Evolutionary conservation across 2,797 vertebrate genomes (phyloP), one percentile per base, ranked within the genome.

Genomic region (Xerus rutilus): DNA sequence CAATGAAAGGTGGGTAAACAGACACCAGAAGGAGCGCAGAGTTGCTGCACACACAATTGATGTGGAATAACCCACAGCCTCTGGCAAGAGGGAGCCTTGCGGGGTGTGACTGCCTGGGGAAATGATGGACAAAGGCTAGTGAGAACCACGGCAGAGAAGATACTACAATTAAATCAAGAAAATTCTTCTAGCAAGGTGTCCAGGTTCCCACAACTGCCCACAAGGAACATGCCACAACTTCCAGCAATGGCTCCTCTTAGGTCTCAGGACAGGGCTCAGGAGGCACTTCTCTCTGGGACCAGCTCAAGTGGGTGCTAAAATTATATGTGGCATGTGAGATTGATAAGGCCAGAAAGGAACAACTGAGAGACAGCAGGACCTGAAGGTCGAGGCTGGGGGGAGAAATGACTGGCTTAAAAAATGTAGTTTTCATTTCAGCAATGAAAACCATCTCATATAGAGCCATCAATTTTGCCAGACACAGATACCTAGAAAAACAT

Each of bases 401-500:
- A 65, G 78, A 83, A 67, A 84, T 3, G 18, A 79, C 1, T 20
- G 70, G 3, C 76, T 85, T 77, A 25, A 65, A 65, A 91, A 95
- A 86, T 15, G 15, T 70, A 47, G 73, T 3, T 89, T 92, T 77
- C 47, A 2, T 47, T 74, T 73, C 30, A 93, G 64, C 47, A 62
- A 4, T 52, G 23, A 93, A 87, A 92, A 85, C 52, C 39, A 64
- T 35, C 52, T 93, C 45, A 30, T 18, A 39, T 20, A 13, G 0
- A 64, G 82, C 39, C 35, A 83, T 57, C 64, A 3, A 12, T 43
- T 79, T 84, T 86, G 43, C 49, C 4, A 32, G 79, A 84, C 62
- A 74, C 2, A 86, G 59, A 91, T 57, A 90, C 57, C 73, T 88
- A 94, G 74, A 78, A 93, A 96, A 95, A 67, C 70, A 91, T 74